Conservation (phyloP, 2,888 invertebrate species). For the Eupithecia dodoneata region DNA sequence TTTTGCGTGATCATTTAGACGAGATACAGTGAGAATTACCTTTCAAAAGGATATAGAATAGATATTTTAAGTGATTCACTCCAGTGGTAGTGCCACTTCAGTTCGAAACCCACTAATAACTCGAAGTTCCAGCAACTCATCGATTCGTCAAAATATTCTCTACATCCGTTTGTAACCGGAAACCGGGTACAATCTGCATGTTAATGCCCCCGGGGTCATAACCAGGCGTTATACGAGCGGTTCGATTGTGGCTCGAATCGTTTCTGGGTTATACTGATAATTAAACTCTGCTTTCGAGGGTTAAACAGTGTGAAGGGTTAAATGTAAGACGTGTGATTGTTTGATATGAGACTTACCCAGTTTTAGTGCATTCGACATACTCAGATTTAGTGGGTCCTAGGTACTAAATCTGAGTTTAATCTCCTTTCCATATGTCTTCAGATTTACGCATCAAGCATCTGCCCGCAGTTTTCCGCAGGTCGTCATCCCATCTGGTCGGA, state of each 20-base stretch:
- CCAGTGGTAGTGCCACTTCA: not conserved
- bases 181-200: constrained; percentile 49
- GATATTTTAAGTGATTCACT: not conserved
- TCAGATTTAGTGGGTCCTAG: not conserved
- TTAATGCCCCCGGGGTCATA: constrained; percentile 47
- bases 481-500: no score
- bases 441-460: no score
- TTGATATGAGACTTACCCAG: constrained; percentile 11
- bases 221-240: constrained; percentile 49
- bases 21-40: not conserved
- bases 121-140: constrained; percentile 6
- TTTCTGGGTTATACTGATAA: constrained; percentile 47
- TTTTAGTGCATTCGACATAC: not conserved
- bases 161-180: constrained; percentile 26
- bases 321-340: constrained; percentile 36
- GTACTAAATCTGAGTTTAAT: not conserved
- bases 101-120: constrained; percentile 5
- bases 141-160: constrained; percentile 27
- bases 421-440: not conserved
- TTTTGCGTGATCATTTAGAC: not conserved
- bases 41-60: not conserved
- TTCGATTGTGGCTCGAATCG: constrained; percentile 54
- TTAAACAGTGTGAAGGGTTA: constrained; percentile 8
- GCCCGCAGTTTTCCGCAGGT: no score
- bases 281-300: constrained; percentile 36